phyloP scores from a whole-genome alignment of 2,797 vertebrate genomes.

The Lepidocolaptes lacrymiger region DNA sequence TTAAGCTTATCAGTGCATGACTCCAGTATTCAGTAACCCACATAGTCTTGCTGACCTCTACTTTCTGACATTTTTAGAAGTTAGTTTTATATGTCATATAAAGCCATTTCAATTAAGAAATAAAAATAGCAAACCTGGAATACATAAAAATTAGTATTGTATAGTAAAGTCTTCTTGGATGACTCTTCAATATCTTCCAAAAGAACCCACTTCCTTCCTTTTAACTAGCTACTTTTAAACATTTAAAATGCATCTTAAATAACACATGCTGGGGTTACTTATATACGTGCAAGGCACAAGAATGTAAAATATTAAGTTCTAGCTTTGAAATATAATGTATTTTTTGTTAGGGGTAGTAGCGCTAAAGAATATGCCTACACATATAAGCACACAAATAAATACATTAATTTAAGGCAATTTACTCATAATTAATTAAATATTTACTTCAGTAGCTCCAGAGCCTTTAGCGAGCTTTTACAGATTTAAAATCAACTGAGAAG shows the following conservation, averaged over 20 bases:
- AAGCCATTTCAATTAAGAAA: constrained; percentile 4
- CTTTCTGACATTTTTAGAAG: constrained; percentile 33
- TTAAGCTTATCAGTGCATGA: background rate
- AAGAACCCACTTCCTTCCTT: background rate
- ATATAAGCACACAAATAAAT: background rate
- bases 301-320: background rate
- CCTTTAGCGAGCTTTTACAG: background rate
- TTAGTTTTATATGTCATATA: background rate
- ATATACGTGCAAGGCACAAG: background rate
- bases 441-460: background rate
- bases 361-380: background rate
- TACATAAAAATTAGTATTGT: background rate
- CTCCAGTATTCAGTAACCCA: background rate
- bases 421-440: background rate
- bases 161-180: background rate
- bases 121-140: background rate
- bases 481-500: background rate
- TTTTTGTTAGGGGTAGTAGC: accelerated
- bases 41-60: background rate
- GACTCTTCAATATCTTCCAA: background rate
- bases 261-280: background rate
- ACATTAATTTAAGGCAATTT: background rate
- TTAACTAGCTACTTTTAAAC: background rate
- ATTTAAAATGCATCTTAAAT: background rate
- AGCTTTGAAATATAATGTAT: background rate